Percentiles rank a stretch among this genome's conserved stretches.
Conservation (phyloP, 2,113 vertebrate species). For the Galemys pyrenaicus region DNA sequence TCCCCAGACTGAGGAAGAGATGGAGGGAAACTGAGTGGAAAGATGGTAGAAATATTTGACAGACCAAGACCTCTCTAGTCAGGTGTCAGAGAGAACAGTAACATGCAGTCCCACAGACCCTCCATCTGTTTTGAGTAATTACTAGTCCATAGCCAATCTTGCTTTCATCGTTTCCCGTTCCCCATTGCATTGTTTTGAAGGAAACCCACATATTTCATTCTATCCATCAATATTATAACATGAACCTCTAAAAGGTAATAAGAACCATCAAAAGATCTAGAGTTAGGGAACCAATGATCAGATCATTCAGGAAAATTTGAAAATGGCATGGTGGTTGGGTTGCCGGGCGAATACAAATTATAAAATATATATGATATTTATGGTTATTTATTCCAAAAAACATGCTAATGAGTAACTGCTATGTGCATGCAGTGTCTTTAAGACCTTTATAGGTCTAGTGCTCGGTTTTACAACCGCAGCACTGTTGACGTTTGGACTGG, state of each 20-base stretch:
- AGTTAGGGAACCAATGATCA: background rate
- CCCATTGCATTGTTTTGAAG: slow-evolving; percentile 41
- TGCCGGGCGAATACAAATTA: background rate
- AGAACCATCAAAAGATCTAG: background rate
- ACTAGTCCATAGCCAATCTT: background rate
- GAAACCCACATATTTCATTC: slow-evolving; percentile 19
- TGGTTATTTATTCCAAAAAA: background rate
- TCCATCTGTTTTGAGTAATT: background rate
- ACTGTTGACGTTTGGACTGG: background rate
- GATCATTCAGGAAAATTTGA: background rate
- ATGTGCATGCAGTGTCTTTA: background rate
- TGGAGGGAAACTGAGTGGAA: slow-evolving; percentile 1
- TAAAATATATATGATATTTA: background rate
- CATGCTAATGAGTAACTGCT: background rate
- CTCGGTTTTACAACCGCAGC: background rate
- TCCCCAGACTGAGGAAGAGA: slow-evolving; percentile 37
- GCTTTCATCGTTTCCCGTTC: background rate
- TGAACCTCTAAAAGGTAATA: background rate
- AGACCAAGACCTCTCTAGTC: background rate
- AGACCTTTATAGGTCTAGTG: background rate
- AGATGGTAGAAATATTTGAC: slow-evolving; percentile 13
- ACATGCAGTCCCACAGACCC: background rate
- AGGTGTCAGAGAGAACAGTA: background rate
- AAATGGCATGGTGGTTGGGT: background rate
- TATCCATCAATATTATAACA: background rate